phyloP scores from a whole-genome alignment of 2,797 vertebrate genomes.

The Thunnus albacares region DNA sequence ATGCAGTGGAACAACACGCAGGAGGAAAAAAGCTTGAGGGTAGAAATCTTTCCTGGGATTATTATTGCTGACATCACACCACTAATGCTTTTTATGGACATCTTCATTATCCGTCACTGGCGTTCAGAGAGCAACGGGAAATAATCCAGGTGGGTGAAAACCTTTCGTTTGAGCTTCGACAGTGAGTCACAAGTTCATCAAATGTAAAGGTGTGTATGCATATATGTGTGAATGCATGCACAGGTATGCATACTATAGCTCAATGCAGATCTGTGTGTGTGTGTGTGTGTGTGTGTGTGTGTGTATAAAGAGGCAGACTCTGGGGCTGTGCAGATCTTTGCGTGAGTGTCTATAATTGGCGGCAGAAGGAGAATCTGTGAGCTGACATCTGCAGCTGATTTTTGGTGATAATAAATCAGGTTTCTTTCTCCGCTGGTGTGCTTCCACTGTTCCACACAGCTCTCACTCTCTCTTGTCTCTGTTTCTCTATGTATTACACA shows the following conservation, averaged over 20 bases:
- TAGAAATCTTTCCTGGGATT: slow-evolving; percentile 59
- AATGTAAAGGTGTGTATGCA: background rate
- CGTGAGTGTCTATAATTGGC: slow-evolving; percentile 90
- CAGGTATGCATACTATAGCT: slow-evolving; percentile 10
- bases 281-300: slow-evolving; percentile 24
- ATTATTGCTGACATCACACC: slow-evolving; percentile 70
- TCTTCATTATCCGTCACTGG: slow-evolving; percentile 66
- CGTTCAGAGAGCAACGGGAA: slow-evolving; percentile 24
- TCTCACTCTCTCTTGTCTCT: slow-evolving; percentile 71
- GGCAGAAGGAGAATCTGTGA: slow-evolving; percentile 85
- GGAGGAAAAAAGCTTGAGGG: slow-evolving; percentile 74
- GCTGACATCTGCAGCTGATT: slow-evolving; percentile 92
- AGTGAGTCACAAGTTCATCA: slow-evolving; percentile 34
- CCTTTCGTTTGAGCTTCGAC: slow-evolving; percentile 27
- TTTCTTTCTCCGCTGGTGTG: slow-evolving; percentile 84
- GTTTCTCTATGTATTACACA: slow-evolving; percentile 66
- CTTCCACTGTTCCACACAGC: slow-evolving; percentile 77
- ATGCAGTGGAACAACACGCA: slow-evolving; percentile 68
- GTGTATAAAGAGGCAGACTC: slow-evolving; percentile 34
- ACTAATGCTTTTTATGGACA: slow-evolving; percentile 65
- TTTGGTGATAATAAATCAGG: slow-evolving; percentile 93
- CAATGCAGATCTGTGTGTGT: slow-evolving; percentile 23
- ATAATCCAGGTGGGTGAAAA: slow-evolving; percentile 48
- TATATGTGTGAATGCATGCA: slow-evolving; percentile 11
- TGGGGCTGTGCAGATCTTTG: slow-evolving; percentile 75